A percentile compares a stretch with the other conserved stretches of the same genome.
These are phyloP conservation scores for Philypnodon macrostomus DNA, from an alignment of 2,797 vertebrate genomes.

Conservation along the genomic window DNA sequence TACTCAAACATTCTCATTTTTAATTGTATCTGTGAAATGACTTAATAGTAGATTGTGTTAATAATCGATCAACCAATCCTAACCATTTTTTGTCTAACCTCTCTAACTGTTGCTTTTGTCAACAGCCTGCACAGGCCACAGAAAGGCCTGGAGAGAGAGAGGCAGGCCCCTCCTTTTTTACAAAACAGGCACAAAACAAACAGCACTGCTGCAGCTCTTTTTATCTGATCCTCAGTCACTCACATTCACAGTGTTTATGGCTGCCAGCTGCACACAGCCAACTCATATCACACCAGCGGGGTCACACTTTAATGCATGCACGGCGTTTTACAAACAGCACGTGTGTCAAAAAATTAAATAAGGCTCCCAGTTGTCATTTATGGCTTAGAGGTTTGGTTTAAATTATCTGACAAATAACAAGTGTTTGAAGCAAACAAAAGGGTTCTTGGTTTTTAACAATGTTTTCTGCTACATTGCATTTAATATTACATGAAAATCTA, in stretches of 20 bases:
- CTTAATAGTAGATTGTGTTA: background rate
- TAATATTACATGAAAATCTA: too few species aligned
- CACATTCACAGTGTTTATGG: slow-evolving; percentile 20
- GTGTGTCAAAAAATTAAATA: slow-evolving; percentile 42
- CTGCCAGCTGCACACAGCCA: slow-evolving; percentile 63
- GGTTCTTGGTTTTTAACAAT: background rate
- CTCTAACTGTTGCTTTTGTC: slow-evolving; percentile 15
- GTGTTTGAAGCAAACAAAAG: too few species aligned
- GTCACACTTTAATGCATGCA: slow-evolving; percentile 57
- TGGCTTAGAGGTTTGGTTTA: too few species aligned
- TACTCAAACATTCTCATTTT: too few species aligned
- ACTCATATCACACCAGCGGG: slow-evolving; percentile 50
- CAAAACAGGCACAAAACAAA: slow-evolving; percentile 68
- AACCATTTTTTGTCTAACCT: background rate
- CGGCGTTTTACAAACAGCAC: slow-evolving; percentile 19
- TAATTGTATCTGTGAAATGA: too few species aligned
- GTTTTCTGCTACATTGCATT: background rate
- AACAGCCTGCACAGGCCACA: slow-evolving; percentile 21
- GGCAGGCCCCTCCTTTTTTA: slow-evolving; percentile 55
- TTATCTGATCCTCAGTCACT: slow-evolving; percentile 73
- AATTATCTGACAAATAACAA: too few species aligned
- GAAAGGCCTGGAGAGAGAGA: slow-evolving; percentile 27
- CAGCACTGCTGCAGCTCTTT: slow-evolving; percentile 53
- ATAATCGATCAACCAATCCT: background rate
- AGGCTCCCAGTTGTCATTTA: too few species aligned